Conservation (phyloP, 2,113 vertebrate genomes). For the Podarcis raffonei region DNA sequence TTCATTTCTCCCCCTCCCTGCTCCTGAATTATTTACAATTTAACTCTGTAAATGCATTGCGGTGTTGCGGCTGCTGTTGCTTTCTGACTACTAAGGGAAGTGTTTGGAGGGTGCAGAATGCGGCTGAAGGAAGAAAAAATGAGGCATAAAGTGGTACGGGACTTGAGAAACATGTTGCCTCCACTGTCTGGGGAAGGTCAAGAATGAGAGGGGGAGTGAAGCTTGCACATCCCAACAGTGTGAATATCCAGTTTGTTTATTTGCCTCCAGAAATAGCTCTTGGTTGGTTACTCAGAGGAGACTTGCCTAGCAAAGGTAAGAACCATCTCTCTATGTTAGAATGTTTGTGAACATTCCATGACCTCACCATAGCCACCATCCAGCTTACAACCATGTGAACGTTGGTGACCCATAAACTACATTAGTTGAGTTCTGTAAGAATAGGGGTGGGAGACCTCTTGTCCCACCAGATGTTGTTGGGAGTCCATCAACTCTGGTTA, state of each 20-base stretch:
- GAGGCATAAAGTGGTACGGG: constrained; percentile 29
- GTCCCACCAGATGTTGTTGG: background rate
- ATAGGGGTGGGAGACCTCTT: background rate
- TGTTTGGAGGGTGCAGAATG: background rate
- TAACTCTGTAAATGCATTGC: constrained; percentile 21
- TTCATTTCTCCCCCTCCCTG: background rate
- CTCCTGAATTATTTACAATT: constrained; percentile 62
- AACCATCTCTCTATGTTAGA: background rate
- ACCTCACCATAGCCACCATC: background rate
- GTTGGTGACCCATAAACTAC: background rate
- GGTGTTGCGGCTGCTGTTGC: background rate
- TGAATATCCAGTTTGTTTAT: background rate
- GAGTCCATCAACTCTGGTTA: background rate
- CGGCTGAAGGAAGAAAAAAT: background rate
- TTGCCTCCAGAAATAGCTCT: constrained; percentile 24
- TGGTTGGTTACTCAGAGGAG: constrained; percentile 6
- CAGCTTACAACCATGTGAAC: too few species aligned
- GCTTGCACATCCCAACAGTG: background rate
- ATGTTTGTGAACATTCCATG: background rate
- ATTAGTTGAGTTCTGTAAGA: background rate
- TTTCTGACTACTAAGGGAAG: background rate
- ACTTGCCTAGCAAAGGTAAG: background rate
- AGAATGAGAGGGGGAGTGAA: background rate
- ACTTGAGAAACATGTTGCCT: constrained; percentile 28
- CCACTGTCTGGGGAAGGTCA: background rate